Evolutionary conservation across 2,797 vertebrate genomes (phyloP), one percentile per base, ranked within the genome.

Genomic region (Sylvia borin): DNA sequence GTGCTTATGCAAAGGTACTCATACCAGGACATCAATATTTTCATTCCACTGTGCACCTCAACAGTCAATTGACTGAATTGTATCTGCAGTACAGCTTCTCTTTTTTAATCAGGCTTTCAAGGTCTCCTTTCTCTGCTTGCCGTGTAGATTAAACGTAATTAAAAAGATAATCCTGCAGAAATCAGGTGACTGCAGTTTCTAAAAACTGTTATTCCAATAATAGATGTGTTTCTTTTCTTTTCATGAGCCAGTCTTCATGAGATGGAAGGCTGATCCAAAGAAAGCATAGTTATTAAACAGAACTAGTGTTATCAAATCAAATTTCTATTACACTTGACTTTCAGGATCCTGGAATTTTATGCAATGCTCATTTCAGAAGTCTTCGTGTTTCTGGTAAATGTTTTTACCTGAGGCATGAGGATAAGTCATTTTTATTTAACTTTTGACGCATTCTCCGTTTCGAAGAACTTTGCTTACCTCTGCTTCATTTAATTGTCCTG

Each of bases 151-250:
- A 96, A 66, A 88, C 70, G 73, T 36, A 93, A 93, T 82, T 96
- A 54, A 79, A 93, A 96, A 60, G 27, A 91, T 76, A 93, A 84
- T 89, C 57, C 55, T 82, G 50, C 55, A 92, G 77, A 95, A 97
- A 92, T 5, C 22, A 45, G 11, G 16, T 85, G 77, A 73, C 50
- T 40, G 18, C 21, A 27, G 22, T 64, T 93, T 42, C 32, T 82
- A 61, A 36, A 89, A 95, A 58, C 43, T 40, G 15, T 31, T 81
- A 72, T 42, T 91, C 31, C 61, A 38, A 87, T 90, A 91, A 27
- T 8, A 27, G 17, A 22, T 78, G 10, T 85, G 42, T 29, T 85
- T 27, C 10, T 87, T 91, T 74, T 47, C 71, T 88, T 91, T 88
- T 91, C 21, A 74, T 0, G 3, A 58, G 9, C 19, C 40, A 16